These are phyloP conservation scores for Muraenolepis orangiensis DNA, from an alignment of 2,797 vertebrate species.

Conservation along the genomic window DNA sequence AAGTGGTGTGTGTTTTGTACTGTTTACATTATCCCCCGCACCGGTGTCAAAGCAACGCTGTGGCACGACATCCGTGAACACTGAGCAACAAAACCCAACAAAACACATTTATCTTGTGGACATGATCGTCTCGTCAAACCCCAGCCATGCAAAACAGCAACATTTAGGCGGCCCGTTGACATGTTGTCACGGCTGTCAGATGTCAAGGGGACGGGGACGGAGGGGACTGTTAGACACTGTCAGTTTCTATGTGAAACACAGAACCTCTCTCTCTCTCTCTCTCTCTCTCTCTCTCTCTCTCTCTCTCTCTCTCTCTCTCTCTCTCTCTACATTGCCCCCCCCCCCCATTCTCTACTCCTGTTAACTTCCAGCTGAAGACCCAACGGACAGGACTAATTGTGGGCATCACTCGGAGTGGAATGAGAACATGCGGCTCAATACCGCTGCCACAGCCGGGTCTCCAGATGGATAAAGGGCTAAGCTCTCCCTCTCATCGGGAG, in stretches of 20 bases:
- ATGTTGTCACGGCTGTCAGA: constrained; percentile 37
- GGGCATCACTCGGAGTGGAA: constrained; percentile 30
- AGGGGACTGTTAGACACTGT: constrained; percentile 30
- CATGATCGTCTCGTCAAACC: constrained; percentile 5
- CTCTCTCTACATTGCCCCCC: constrained; percentile 19
- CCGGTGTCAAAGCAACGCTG: not conserved
- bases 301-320: not conserved
- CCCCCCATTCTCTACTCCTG: constrained; percentile 21
- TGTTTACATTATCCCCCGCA: not conserved
- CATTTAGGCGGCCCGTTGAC: constrained; percentile 34
- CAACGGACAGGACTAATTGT: constrained; percentile 51
- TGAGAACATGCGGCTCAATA: no score
- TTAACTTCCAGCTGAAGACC: constrained; percentile 32
- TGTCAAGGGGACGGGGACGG: constrained; percentile 41
- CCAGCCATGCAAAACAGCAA: constrained; percentile 17
- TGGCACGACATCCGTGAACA: not conserved
- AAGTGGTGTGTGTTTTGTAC: no score
- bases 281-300: constrained; percentile 3
- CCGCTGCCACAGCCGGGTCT: no score
- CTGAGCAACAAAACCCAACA: not conserved
- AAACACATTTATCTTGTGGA: constrained; percentile 9
- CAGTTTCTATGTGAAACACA: constrained; percentile 20
- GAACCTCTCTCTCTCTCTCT: not conserved
- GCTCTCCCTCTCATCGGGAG: no score
- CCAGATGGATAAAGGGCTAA: constrained; percentile 18